phyloP scores from a whole-genome alignment of 1,140 invertebrate genomes.

The Thaumatotibia leucotreta region DNA sequence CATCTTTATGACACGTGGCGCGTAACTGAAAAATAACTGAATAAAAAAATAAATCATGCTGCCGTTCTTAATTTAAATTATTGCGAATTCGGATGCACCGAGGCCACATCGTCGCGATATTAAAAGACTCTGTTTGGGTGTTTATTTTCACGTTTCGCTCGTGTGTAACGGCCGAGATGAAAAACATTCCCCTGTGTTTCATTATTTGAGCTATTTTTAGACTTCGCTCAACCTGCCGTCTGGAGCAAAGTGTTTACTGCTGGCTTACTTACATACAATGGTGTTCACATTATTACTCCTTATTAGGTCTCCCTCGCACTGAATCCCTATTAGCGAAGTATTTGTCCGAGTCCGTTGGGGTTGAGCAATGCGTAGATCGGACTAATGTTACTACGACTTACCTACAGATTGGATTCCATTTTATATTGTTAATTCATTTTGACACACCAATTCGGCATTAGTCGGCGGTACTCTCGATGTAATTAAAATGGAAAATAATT shows the following conservation, averaged over 20 bases:
- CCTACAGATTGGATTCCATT: background rate
- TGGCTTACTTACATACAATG: slow-evolving; percentile 65
- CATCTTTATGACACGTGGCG: slow-evolving; percentile 42
- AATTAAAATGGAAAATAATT: slow-evolving; percentile 55
- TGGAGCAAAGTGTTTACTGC: slow-evolving; percentile 65
- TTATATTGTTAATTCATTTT: slow-evolving; percentile 34
- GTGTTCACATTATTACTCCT: slow-evolving; percentile 60
- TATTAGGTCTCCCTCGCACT: slow-evolving; percentile 25
- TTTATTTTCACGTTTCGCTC: slow-evolving; percentile 76
- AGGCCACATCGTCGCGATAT: slow-evolving; percentile 69
- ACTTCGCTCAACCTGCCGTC: slow-evolving; percentile 64
- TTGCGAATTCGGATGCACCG: slow-evolving; percentile 64
- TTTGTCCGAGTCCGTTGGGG: background rate
- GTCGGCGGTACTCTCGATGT: slow-evolving; percentile 16
- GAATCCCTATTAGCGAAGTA: background rate
- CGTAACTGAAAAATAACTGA: slow-evolving; percentile 37
- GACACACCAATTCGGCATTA: slow-evolving; percentile 42
- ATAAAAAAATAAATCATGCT: slow-evolving; percentile 65
- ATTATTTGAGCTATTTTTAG: slow-evolving; percentile 74
- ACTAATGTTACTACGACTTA: background rate
- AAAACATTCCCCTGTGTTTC: slow-evolving; percentile 74
- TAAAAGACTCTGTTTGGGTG: slow-evolving; percentile 67
- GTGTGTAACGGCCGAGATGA: slow-evolving; percentile 69
- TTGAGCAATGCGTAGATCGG: background rate
- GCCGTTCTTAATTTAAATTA: slow-evolving; percentile 59